Evolutionary conservation across 2,888 invertebrate genomes (phyloP), one percentile per base, ranked within the genome.

Genomic region (Tillus elongatus): DNA sequence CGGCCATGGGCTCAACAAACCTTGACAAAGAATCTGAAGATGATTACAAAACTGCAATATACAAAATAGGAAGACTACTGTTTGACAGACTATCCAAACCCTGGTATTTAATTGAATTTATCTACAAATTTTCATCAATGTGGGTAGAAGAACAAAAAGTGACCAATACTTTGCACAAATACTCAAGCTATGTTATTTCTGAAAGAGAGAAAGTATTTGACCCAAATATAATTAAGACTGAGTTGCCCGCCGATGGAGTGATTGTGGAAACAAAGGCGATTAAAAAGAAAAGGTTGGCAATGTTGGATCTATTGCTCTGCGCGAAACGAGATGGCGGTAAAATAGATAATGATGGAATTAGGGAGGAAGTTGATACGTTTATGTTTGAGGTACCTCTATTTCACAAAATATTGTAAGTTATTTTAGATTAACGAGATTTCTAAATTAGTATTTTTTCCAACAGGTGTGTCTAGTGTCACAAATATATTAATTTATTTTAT

Each of bases 301-400:
- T 58, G 42, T 35, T 58, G 14, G 57, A 57, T 44, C 35, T 57
- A 15, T 29, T 58, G 3, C 33, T 58, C 9, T 46, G 50, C 32
- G 53, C 46, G 1, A 47, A 52, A 37, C 13, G 44, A 13, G 37
- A 34, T 3, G 44, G 48, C 9, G 49, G 44, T 2, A 16, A 37
- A 24, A 55, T 58, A 24, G 52, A 55, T 31, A 41, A 50, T 27
- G 38, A 49, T 13, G 41, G 38, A 3, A 41, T 41, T 2, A 37
- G 41, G 10, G 41, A 41, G 12, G 41, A 41, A 16, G 38, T 41
- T n/a, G 41, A 41, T 32, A 41, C 41, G 4, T 41, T 41, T 16
- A 37, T 41, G 38, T 57, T 57, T 41, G 57, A 53, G 45, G 56
- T 53, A 40, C 32, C 30, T 33, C 13, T 12, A 11, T 4, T n/a